These are phyloP conservation scores for Myodes glareolus DNA, from an alignment of 2,113 vertebrate species.

Conservation along the genomic window DNA sequence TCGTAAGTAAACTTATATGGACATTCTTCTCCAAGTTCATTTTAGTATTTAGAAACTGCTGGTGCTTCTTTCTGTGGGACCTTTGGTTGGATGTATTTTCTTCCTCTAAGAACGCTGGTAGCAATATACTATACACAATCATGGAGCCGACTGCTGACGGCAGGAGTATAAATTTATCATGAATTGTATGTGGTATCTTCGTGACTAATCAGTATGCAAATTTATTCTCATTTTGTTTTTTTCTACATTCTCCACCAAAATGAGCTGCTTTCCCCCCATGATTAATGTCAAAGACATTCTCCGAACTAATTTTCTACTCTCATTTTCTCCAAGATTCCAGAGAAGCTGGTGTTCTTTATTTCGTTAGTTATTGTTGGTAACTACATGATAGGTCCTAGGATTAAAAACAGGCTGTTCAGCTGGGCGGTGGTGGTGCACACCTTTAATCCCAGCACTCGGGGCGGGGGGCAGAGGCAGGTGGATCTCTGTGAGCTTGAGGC, in stretches of 20 bases:
- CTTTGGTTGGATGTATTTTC: neutral
- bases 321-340: constrained; percentile 49
- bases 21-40: constrained; percentile 2
- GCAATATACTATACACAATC: neutral
- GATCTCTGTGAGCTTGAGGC: no score
- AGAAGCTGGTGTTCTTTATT: constrained; percentile 48
- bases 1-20: constrained; percentile 13
- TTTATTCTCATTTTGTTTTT: constrained; percentile 63
- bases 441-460: no score
- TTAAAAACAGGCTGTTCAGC: constrained; percentile 16
- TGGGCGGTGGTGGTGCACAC: no score
- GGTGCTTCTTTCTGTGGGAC: neutral
- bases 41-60: neutral
- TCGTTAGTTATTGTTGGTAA: neutral
- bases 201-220: constrained; percentile 59
- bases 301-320: constrained; percentile 66
- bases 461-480: no score
- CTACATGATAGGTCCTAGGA: neutral
- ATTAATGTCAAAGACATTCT: constrained; percentile 63
- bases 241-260: constrained; percentile 39
- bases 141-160: neutral
- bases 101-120: constrained; percentile 25
- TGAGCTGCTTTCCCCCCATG: constrained; percentile 45
- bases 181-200: constrained; percentile 16
- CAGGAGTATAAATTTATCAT: constrained; percentile 54